A percentile compares a stretch with the other conserved stretches of the same genome.
Conservation (phyloP, 64 coral and sea anemone species). For the Hydrozoanthus tunicans region DNA sequence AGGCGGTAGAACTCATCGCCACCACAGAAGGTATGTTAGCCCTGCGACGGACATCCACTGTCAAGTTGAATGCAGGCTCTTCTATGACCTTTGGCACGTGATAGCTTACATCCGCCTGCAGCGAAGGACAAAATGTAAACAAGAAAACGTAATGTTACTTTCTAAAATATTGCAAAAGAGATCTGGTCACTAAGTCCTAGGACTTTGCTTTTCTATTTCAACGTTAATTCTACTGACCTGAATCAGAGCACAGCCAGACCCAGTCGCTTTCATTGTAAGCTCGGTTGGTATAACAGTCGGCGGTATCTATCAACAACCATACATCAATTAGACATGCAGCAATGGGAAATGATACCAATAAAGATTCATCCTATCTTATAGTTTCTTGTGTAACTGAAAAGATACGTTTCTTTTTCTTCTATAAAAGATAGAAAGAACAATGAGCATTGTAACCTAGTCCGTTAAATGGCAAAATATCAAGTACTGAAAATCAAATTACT, state of each 20-base stretch:
- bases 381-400: too few species aligned
- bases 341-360: too few species aligned
- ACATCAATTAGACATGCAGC: background rate
- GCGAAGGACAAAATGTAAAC: background rate
- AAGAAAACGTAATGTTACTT: background rate
- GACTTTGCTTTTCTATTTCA: background rate
- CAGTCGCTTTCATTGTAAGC: slow-evolving; percentile 34
- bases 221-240: slow-evolving; percentile 37
- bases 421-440: too few species aligned
- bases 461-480: too few species aligned
- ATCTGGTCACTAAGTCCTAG: background rate
- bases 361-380: too few species aligned
- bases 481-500: too few species aligned
- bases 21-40: background rate
- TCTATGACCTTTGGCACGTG: slow-evolving; percentile 17
- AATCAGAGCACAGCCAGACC: slow-evolving; percentile 68
- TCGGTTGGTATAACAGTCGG: slow-evolving; percentile 2
- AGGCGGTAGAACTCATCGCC: background rate
- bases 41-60: slow-evolving; percentile 24
- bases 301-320: slow-evolving; percentile 16
- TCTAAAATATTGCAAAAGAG: background rate
- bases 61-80: slow-evolving; percentile 14
- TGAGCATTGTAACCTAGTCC: too few species aligned
- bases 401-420: too few species aligned
- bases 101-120: slow-evolving; percentile 24